These are phyloP conservation scores for Acrocephalus kingi DNA, from an alignment of 2,113 vertebrate species.

Conservation along the genomic window DNA sequence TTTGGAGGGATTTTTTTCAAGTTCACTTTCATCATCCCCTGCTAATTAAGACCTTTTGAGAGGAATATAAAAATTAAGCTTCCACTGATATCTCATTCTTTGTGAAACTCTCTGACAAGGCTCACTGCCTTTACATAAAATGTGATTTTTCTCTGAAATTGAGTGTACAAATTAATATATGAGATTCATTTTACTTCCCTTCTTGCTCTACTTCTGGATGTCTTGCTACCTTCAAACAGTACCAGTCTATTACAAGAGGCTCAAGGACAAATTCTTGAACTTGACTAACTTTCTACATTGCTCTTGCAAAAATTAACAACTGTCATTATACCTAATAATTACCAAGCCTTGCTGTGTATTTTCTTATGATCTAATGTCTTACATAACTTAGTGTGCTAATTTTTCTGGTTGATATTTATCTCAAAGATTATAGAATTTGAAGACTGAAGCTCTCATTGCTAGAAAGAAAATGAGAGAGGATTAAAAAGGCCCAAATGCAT, in stretches of 20 bases:
- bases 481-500: not conserved
- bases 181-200: not conserved
- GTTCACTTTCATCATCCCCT: constrained; percentile 1
- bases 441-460: not conserved
- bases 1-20: not conserved
- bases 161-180: constrained; percentile 28
- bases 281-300: not conserved
- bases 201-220: not conserved
- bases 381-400: not conserved
- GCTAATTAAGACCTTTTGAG: constrained; percentile 47
- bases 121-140: constrained; percentile 28
- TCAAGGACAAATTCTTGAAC: not conserved
- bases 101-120: constrained; percentile 14
- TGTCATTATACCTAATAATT: not conserved
- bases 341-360: not conserved
- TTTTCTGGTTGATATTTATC: not conserved
- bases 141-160: not conserved
- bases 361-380: not conserved
- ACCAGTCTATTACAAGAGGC: not conserved
- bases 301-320: not conserved
- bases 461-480: not conserved
- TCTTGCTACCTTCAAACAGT: not conserved
- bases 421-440: not conserved
- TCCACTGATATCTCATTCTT: constrained; percentile 12
- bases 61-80: constrained; percentile 39